phyloP scores from a whole-genome alignment of 1,140 invertebrate genomes.

The Cryptotermes secundus region DNA sequence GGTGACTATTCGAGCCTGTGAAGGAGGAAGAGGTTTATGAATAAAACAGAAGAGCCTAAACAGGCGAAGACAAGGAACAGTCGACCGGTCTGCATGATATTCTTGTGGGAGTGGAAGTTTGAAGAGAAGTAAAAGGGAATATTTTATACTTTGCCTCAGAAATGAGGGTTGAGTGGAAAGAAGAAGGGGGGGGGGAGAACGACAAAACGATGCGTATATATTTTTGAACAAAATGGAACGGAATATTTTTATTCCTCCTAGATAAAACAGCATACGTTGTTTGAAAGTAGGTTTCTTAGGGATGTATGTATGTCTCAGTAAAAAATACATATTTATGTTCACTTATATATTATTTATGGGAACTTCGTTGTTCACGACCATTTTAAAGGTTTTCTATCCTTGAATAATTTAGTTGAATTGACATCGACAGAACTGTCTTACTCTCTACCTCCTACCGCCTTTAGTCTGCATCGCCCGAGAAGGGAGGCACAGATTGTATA shows the following conservation, averaged over 20 bases:
- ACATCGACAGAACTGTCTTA: too few species aligned
- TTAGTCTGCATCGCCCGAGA: too few species aligned
- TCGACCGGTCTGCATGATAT: background rate
- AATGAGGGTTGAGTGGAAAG: background rate
- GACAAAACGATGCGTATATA: background rate
- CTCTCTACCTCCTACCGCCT: too few species aligned
- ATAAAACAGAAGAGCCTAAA: constrained; percentile 35
- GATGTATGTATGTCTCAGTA: too few species aligned
- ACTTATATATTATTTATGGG: too few species aligned
- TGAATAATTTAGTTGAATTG: too few species aligned
- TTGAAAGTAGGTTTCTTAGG: background rate
- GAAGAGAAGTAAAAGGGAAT: constrained; percentile 12
- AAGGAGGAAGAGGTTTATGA: constrained; percentile 31
- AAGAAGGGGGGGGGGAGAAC: background rate
- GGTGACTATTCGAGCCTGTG: constrained; percentile 24
- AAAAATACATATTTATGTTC: too few species aligned
- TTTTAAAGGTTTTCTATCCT: too few species aligned
- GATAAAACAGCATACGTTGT: background rate
- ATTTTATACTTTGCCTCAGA: constrained; percentile 3
- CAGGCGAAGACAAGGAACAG: constrained; percentile 27
- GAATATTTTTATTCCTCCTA: background rate
- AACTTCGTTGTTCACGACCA: too few species aligned
- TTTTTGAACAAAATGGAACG: background rate
- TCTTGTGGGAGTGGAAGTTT: background rate
- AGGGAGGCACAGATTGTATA: too few species aligned